phyloP scores from a whole-genome alignment of 2,113 vertebrate species.

The Mellivora capensis region DNA sequence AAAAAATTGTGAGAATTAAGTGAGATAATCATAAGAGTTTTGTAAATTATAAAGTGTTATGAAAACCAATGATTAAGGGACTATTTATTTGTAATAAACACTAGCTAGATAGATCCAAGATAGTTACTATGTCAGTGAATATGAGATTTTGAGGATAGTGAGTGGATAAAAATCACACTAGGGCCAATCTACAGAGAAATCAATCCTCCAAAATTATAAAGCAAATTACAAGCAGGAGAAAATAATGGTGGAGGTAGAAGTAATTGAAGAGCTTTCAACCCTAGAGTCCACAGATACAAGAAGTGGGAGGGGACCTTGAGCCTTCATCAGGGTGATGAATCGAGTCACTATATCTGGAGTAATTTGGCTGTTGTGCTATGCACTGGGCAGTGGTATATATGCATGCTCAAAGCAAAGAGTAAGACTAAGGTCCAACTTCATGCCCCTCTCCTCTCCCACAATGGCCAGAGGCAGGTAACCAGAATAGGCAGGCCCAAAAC shows the following conservation, averaged over 20 bases:
- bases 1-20: not conserved
- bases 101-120: not conserved
- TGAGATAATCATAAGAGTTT: not conserved
- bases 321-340: not conserved
- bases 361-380: not conserved
- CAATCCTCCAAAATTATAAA: not conserved
- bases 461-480: not conserved
- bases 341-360: not conserved
- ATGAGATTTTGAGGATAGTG: not conserved
- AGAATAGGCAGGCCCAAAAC: not conserved
- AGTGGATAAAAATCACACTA: not conserved
- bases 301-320: not conserved
- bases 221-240: not conserved
- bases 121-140: not conserved
- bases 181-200: not conserved
- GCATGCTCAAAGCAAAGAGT: not conserved
- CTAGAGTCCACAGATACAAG: not conserved
- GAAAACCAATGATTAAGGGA: not conserved
- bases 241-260: not conserved
- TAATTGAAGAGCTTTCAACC: not conserved
- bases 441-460: not conserved
- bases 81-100: not conserved
- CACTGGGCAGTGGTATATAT: too few species aligned
- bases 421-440: not conserved
- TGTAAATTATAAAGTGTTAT: not conserved